Conservation (phyloP, 1,140 invertebrate species). For the Scaptomyza pallida region DNA sequence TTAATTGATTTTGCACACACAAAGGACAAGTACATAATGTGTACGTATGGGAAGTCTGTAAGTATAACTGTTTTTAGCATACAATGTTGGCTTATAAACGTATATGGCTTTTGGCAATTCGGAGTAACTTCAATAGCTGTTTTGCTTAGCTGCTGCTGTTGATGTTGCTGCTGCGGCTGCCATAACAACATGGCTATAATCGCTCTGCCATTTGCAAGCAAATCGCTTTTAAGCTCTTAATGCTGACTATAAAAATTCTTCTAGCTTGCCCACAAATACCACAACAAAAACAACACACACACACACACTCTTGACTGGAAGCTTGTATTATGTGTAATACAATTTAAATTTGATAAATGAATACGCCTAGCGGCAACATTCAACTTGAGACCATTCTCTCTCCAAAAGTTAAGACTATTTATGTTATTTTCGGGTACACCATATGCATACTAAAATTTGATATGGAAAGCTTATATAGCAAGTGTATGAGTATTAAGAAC, state of each 20-base stretch:
- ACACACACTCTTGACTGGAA: constrained; percentile 29
- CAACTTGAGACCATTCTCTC: constrained; percentile 16
- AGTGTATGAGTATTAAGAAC: too few relatives aligned
- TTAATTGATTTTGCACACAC: constrained; percentile 37
- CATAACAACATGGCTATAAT: constrained; percentile 59
- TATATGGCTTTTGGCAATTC: constrained; percentile 8
- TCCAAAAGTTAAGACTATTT: constrained; percentile 12
- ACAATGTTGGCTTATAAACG: background rate
- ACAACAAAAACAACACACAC: constrained; percentile 6
- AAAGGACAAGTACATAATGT: background rate
- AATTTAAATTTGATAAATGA: constrained; percentile 76
- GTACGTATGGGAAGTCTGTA: too few relatives aligned
- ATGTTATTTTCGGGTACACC: background rate
- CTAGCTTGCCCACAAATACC: constrained; percentile 7
- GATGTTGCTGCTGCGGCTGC: constrained; percentile 30
- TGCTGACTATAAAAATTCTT: constrained; percentile 33
- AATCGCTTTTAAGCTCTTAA: constrained; percentile 73
- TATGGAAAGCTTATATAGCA: too few relatives aligned
- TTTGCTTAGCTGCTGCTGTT: constrained; percentile 44
- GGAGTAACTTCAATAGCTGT: constrained; percentile 23
- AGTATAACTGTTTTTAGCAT: background rate
- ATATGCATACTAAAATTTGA: too few relatives aligned
- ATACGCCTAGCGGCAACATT: constrained; percentile 69
- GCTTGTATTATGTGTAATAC: constrained; percentile 59
- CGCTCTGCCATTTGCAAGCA: constrained; percentile 56